A percentile compares a stretch with the other conserved stretches of the same genome.
Evolutionary conservation across 1,140 invertebrate genomes (phyloP).

Genomic region (Apocrypta bakeri): DNA sequence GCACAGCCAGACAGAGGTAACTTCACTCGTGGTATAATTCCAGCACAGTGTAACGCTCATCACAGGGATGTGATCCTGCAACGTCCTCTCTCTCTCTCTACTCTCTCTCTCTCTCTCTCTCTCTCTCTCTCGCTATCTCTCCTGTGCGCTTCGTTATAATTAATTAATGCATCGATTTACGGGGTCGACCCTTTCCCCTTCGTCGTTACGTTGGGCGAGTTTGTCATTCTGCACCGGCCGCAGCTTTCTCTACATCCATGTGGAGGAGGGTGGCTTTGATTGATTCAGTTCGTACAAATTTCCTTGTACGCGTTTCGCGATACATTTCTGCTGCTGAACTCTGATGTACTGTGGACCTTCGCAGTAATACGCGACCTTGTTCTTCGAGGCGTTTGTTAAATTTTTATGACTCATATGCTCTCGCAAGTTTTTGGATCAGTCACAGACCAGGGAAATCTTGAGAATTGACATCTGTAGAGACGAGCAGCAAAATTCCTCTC

Average conservation of each 20-base stretch:
- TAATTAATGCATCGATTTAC: slow-evolving; percentile 63
- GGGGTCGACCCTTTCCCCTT: slow-evolving; percentile 19
- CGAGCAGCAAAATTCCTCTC: too few relatives aligned
- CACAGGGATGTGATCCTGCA: slow-evolving; percentile 56
- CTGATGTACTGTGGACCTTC: too few relatives aligned
- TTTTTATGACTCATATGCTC: too few relatives aligned
- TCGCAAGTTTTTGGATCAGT: too few relatives aligned
- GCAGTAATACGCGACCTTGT: too few relatives aligned
- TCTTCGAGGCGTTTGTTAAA: too few relatives aligned
- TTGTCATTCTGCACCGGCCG: slow-evolving; percentile 26
- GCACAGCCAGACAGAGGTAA: slow-evolving; percentile 56
- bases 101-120: slow-evolving; percentile 16
- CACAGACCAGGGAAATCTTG: too few relatives aligned
- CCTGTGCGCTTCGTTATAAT: slow-evolving; percentile 50
- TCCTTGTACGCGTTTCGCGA: background rate
- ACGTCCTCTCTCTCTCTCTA: slow-evolving; percentile 49
- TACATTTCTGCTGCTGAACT: background rate
- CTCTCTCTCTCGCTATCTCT: background rate
- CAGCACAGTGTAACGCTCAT: slow-evolving; percentile 56
- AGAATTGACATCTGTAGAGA: too few relatives aligned
- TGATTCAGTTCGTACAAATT: background rate
- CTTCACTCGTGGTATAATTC: slow-evolving; percentile 57
- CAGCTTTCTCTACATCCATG: background rate
- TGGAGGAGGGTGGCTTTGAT: background rate
- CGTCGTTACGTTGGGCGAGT: background rate